Percentiles rank a stretch among this genome's conserved stretches.
phyloP scores from a whole-genome alignment of 2,113 vertebrate species.

The Colaptes auratus region DNA sequence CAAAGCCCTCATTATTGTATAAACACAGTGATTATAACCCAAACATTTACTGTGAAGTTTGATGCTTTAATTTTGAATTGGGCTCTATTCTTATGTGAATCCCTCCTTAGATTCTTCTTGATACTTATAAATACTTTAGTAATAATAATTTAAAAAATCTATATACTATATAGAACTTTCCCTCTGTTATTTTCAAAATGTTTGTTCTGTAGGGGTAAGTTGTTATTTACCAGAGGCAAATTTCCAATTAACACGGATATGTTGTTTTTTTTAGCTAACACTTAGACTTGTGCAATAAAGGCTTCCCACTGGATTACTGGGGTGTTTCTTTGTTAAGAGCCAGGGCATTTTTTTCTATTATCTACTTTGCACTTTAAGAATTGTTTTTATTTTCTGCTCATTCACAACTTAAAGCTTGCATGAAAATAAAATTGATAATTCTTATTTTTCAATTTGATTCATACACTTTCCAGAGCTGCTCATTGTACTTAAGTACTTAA shows the following conservation, averaged over 20 bases:
- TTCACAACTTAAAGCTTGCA: neutral
- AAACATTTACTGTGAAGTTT: neutral
- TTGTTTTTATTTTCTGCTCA: neutral
- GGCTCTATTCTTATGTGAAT: neutral
- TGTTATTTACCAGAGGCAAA: neutral
- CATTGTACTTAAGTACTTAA: neutral
- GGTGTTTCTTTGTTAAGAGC: neutral
- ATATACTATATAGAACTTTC: neutral
- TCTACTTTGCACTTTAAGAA: neutral
- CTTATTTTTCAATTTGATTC: neutral
- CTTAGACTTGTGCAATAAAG: neutral
- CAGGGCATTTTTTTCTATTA: neutral
- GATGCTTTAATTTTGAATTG: slow-evolving; percentile 32
- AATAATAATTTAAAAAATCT: neutral
- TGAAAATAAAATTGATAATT: neutral
- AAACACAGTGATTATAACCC: slow-evolving; percentile 23
- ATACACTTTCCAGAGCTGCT: neutral
- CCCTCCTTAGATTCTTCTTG: neutral
- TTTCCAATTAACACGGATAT: neutral
- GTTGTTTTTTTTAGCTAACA: neutral
- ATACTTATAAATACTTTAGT: neutral
- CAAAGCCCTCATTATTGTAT: neutral
- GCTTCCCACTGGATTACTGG: neutral
- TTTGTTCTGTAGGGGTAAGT: neutral
- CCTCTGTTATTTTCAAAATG: neutral